phyloP scores from a whole-genome alignment of 2,888 invertebrate species.

The Cremastinae sp. region DNA sequence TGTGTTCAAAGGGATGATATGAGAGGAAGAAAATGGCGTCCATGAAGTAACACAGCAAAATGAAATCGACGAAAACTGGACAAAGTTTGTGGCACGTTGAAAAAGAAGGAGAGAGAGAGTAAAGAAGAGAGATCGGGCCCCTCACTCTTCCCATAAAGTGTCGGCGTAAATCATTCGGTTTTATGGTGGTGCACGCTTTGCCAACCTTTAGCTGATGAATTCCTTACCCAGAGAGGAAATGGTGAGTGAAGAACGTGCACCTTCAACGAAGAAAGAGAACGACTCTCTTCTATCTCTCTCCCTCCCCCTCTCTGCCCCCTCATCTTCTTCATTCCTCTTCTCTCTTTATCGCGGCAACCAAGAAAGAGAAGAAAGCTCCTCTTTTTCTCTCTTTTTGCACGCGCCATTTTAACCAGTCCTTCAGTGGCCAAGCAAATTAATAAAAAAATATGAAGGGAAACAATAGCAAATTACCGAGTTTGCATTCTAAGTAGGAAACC shows the following conservation, averaged over 20 bases:
- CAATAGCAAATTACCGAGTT: slow-evolving; percentile 31
- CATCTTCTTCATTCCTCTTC: slow-evolving; percentile 14
- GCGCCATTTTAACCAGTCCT: slow-evolving; percentile 43
- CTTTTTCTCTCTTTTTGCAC: slow-evolving; percentile 9
- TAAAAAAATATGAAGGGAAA: slow-evolving; percentile 5
- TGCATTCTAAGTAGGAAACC: slow-evolving; percentile 32
- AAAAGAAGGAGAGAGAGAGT: not conserved
- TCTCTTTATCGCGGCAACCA: slow-evolving; percentile 34
- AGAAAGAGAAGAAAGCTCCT: slow-evolving; percentile 40
- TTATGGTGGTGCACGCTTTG: slow-evolving; percentile 79
- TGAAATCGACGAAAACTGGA: slow-evolving; percentile 78
- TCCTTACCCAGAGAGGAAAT: slow-evolving; percentile 73
- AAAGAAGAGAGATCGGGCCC: slow-evolving; percentile 23
- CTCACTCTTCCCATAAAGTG: slow-evolving; percentile 76
- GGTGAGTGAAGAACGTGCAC: slow-evolving; percentile 58
- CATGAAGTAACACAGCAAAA: slow-evolving; percentile 27
- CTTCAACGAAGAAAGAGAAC: slow-evolving; percentile 39
- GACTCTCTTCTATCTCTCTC: slow-evolving; percentile 42
- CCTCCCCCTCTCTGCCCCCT: slow-evolving; percentile 27
- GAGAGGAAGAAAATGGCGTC: slow-evolving; percentile 53
- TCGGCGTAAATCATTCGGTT: slow-evolving; percentile 79
- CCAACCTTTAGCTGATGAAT: slow-evolving; percentile 80
- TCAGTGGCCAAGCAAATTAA: slow-evolving; percentile 36
- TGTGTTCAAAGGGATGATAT: slow-evolving; percentile 21
- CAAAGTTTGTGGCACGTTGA: slow-evolving; percentile 73